Conservation (phyloP, 2,888 invertebrate genomes). For the Operophtera brumata region DNA sequence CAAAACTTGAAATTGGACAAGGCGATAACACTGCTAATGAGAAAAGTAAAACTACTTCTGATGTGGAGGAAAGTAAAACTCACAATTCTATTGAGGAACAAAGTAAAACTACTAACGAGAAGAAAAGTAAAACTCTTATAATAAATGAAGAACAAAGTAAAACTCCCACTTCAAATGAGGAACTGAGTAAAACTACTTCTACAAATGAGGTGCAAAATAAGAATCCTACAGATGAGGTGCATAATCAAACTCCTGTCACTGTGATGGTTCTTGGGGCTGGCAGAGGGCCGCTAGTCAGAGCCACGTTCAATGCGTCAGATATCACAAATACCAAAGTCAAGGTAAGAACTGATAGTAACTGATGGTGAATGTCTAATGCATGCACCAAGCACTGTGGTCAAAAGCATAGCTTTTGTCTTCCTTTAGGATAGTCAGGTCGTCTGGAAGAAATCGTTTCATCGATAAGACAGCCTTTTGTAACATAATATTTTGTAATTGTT, state of each 20-base stretch:
- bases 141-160: not conserved
- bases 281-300: slow-evolving; percentile 95
- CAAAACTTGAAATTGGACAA: slow-evolving; percentile 54
- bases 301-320: slow-evolving; percentile 91
- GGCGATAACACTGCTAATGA: slow-evolving; percentile 19
- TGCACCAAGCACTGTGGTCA: too few relatives aligned
- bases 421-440: too few relatives aligned
- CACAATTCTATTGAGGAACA: not conserved
- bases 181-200: slow-evolving; percentile 32
- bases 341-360: slow-evolving; percentile 41
- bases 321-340: slow-evolving; percentile 86
- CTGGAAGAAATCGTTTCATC: too few relatives aligned
- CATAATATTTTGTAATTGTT: too few relatives aligned
- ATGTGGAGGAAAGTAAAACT: not conserved
- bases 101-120: not conserved
- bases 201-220: slow-evolving; percentile 22
- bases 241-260: slow-evolving; percentile 54
- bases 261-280: slow-evolving; percentile 97
- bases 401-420: too few relatives aligned
- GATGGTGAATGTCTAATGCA: too few relatives aligned
- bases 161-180: not conserved
- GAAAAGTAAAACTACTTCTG: not conserved
- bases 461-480: too few relatives aligned
- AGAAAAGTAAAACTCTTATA: not conserved
- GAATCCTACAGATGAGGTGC: slow-evolving; percentile 24